Conservation (phyloP, 2,888 invertebrate species). For the Panorpa germanica region DNA sequence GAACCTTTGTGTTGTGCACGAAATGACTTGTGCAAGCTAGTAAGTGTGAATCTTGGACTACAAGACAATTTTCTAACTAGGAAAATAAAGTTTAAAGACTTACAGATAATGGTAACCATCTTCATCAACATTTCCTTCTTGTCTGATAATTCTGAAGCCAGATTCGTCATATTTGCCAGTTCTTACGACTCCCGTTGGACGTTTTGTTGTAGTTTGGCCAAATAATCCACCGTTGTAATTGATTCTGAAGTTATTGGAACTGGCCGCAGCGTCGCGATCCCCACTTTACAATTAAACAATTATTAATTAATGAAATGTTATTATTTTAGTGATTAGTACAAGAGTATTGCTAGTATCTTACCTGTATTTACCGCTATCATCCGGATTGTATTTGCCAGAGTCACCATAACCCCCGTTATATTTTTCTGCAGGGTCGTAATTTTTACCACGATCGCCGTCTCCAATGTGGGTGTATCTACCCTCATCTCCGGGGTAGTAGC, state of each 20-base stretch:
- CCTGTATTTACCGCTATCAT: slow-evolving; percentile 14
- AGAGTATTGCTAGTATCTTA: slow-evolving; percentile 11
- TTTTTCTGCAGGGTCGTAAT: slow-evolving; percentile 13
- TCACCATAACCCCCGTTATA: slow-evolving; percentile 15
- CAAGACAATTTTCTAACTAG: too few relatives aligned
- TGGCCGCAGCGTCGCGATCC: neutral
- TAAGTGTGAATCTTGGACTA: too few relatives aligned
- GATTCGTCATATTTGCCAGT: slow-evolving; percentile 20
- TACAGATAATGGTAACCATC: slow-evolving; percentile 37
- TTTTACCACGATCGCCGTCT: slow-evolving; percentile 18
- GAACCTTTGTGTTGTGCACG: too few relatives aligned
- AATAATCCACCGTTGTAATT: neutral
- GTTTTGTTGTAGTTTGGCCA: slow-evolving; percentile 1
- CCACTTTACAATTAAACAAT: too few relatives aligned
- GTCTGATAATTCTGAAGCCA: slow-evolving; percentile 31
- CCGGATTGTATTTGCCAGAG: slow-evolving; percentile 15
- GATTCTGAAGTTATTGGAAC: too few relatives aligned
- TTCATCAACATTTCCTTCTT: slow-evolving; percentile 27
- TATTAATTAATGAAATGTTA: too few relatives aligned
- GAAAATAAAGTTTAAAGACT: too few relatives aligned
- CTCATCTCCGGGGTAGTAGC: slow-evolving; percentile 29
- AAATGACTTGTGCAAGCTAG: too few relatives aligned
- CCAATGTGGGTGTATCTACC: slow-evolving; percentile 33
- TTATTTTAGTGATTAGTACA: neutral
- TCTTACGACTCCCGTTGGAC: slow-evolving; percentile 18